Conservation (phyloP, 2,797 vertebrate genomes). For the Protosalanx chinensis region DNA sequence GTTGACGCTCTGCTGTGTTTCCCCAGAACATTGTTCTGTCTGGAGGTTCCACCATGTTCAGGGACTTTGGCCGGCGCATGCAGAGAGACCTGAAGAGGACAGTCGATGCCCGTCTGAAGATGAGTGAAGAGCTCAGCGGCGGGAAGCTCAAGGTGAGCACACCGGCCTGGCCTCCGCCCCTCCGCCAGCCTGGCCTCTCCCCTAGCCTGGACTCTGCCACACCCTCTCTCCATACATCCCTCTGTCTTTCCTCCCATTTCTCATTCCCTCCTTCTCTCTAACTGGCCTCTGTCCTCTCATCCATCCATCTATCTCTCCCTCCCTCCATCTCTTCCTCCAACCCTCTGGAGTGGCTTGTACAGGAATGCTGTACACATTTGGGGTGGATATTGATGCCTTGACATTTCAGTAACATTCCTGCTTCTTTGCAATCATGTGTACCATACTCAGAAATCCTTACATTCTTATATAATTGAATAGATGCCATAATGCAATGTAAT, state of each 20-base stretch:
- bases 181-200: neutral
- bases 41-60: constrained; percentile 99
- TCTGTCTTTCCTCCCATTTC: neutral
- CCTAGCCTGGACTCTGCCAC: too few relatives aligned
- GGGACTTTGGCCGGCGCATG: constrained; percentile 94
- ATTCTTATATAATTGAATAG: too few relatives aligned
- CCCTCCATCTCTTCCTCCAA: too few relatives aligned
- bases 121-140: constrained; percentile 96
- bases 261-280: neutral
- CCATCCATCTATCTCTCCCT: too few relatives aligned
- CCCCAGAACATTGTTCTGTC: constrained; percentile 94
- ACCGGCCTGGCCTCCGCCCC: neutral
- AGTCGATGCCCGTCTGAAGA: constrained; percentile 92
- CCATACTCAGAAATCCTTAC: too few relatives aligned
- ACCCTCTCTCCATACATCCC: neutral
- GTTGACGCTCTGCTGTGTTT: neutral
- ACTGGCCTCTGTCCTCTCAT: too few relatives aligned
- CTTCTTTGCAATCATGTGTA: too few relatives aligned
- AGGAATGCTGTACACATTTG: too few relatives aligned
- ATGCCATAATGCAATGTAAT: too few relatives aligned
- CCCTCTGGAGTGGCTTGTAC: too few relatives aligned
- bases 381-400: too few relatives aligned
- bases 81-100: constrained; percentile 96
- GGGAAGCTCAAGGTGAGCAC: constrained; percentile 89
- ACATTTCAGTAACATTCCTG: neutral